Evolutionary conservation across 2,888 invertebrate species (phyloP).

Genomic region (Nebria salina): DNA sequence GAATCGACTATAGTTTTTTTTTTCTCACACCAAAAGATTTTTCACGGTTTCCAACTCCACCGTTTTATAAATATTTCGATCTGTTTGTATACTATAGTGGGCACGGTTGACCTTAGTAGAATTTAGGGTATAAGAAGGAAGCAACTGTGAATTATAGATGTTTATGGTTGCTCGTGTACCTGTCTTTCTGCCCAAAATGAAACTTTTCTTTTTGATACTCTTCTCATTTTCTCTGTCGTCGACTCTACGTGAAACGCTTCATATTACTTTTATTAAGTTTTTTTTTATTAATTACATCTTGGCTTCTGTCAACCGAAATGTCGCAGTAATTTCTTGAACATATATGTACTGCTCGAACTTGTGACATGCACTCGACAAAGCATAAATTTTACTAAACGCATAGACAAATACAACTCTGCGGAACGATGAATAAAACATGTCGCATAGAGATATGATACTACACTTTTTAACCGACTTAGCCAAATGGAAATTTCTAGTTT

Average conservation of each 20-base stretch:
- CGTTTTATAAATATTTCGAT: constrained; percentile 26
- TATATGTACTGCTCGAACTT: not conserved
- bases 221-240: not conserved
- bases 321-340: not conserved
- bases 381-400: not conserved
- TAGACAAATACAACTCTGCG: not conserved
- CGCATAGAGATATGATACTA: constrained; percentile 3
- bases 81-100: not conserved
- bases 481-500: not conserved
- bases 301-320: not conserved
- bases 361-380: not conserved
- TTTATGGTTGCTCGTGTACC: not conserved
- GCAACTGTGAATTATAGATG: constrained; percentile 19
- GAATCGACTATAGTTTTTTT: too few relatives aligned
- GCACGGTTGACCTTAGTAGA: constrained; percentile 20
- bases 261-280: not conserved
- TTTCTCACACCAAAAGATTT: too few relatives aligned
- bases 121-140: not conserved
- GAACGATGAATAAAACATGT: constrained; percentile 5
- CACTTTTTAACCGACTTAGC: constrained; percentile 14
- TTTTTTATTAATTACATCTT: not conserved
- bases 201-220: not conserved
- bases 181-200: not conserved
- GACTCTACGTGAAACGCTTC: not conserved
- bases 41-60: not conserved